Evolutionary conservation across 1,140 invertebrate genomes (phyloP), one percentile per base, ranked within the genome.

Genomic region (Drosophila leontia): DNA sequence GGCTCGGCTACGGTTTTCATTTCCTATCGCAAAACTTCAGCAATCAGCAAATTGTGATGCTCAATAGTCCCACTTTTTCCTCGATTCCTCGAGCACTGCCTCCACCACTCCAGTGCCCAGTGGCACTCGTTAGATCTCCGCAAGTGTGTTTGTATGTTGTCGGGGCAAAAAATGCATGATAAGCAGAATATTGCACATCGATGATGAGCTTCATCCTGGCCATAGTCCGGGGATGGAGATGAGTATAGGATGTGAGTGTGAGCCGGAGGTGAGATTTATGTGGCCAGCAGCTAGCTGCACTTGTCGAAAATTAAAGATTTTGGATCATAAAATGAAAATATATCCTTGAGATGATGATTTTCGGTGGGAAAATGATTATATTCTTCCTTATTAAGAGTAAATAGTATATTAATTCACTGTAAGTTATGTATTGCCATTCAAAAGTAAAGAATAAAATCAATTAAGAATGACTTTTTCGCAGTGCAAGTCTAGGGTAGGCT

Each of bases 11-110:
- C 76, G 84, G 80, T 90, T 90, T 90, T 85, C 81, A 90, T 90
- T 90, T 90, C 85, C 85, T 81, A 81, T 85, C 75, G 81, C 70
- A 76, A 88, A 91, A 85, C 80, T 88, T 78, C 71, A 79, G 77
- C 86, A 90, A 90, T 90, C 85, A 90, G 85, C 85, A 90, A 90
- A 91, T 90, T 90, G 85, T 90, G 85, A 83, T 85, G 85, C 85
- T 85, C 81, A 90, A 88, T 90, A 82, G 75, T 76, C 37, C 85
- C 79, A 84, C 80, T 90, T 87, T 87, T 88, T 87, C 57, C 80
- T n/a, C n/a, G n/a, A n/a, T n/a, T n/a, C n/a, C n/a, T 82, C 63
- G 69, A 85, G 83, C 83, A 76, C 63, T 80, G 48, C 48, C 48
- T 71, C 65, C 57, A 63, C 55, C 48, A 56, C 53, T 56, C 35